Percentiles rank a stretch among this genome's conserved stretches.
These are phyloP conservation scores for Catharus fuscescens DNA, from an alignment of 2,113 vertebrate genomes.

Conservation along the genomic window DNA sequence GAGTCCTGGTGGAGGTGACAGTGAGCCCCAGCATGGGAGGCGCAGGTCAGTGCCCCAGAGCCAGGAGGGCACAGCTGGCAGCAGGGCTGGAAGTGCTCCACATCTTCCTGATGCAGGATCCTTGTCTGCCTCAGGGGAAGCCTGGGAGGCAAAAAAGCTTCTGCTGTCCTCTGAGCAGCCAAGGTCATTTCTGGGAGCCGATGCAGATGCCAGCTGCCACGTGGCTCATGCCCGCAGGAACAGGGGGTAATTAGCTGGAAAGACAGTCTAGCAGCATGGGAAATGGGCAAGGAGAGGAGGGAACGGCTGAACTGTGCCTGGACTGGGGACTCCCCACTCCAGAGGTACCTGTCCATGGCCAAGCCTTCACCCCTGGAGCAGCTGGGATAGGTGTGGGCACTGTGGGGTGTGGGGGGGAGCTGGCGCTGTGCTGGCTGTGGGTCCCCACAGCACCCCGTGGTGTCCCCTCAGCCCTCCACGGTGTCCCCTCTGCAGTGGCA, in stretches of 20 bases:
- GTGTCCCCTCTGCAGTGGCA: not conserved
- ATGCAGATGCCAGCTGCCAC: not conserved
- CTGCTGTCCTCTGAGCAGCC: not conserved
- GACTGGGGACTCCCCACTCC: rapidly evolving
- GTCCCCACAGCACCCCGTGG: not conserved
- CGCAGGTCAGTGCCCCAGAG: rapidly evolving
- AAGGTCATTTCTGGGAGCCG: not conserved
- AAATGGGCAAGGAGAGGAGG: not conserved
- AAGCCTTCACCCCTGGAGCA: rapidly evolving
- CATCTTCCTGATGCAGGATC: not conserved
- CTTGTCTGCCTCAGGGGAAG: not conserved
- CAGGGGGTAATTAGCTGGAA: not conserved
- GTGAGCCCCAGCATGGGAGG: rapidly evolving
- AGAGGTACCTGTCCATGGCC: not conserved
- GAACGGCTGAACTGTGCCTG: not conserved
- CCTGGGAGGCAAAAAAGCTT: not conserved
- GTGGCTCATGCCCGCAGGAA: not conserved
- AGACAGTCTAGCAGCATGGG: not conserved
- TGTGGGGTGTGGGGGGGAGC: not conserved
- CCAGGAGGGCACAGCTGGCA: not conserved
- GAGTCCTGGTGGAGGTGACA: not conserved
- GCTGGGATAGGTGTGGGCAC: rapidly evolving
- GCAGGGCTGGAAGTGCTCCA: not conserved
- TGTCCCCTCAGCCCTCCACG: not conserved
- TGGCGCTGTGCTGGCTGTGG: not conserved